A percentile compares a stretch with the other conserved stretches of the same genome.
These are phyloP conservation scores for Cephus spinipes DNA, from an alignment of 2,888 invertebrate genomes.

Conservation along the genomic window DNA sequence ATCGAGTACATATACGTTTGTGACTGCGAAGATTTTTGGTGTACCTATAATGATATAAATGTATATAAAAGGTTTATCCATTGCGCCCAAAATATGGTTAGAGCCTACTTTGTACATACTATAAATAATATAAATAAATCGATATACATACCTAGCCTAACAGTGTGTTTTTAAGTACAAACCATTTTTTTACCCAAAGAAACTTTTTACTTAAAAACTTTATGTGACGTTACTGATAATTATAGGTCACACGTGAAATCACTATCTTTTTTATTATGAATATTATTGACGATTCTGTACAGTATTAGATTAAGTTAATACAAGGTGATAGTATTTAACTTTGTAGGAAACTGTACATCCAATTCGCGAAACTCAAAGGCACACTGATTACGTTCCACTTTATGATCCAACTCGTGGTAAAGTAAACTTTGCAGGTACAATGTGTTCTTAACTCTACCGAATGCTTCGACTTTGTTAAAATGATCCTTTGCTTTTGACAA, in stretches of 20 bases:
- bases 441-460: constrained; percentile 79
- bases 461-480: constrained; percentile 82
- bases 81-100: constrained; percentile 53
- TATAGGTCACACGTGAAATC: not conserved
- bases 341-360: constrained; percentile 78
- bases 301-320: constrained; percentile 35
- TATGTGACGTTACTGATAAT: not conserved
- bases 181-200: not conserved
- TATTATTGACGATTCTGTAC: not conserved
- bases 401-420: constrained; percentile 80
- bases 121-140: constrained; percentile 60
- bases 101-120: constrained; percentile 60
- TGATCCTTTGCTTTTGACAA: constrained; percentile 76
- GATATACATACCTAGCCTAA: constrained; percentile 53
- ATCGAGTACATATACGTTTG: constrained; percentile 34
- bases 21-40: constrained; percentile 53
- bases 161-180: constrained; percentile 17
- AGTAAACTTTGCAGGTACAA: constrained; percentile 74
- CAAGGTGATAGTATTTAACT: constrained; percentile 68
- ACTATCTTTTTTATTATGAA: not conserved
- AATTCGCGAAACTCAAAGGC: constrained; percentile 84
- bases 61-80: constrained; percentile 59
- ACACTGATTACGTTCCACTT: constrained; percentile 81
- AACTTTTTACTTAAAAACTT: not conserved
- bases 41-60: constrained; percentile 58